Conservation (phyloP, 2,113 vertebrate genomes). For the Lethenteron camtschaticum region DNA sequence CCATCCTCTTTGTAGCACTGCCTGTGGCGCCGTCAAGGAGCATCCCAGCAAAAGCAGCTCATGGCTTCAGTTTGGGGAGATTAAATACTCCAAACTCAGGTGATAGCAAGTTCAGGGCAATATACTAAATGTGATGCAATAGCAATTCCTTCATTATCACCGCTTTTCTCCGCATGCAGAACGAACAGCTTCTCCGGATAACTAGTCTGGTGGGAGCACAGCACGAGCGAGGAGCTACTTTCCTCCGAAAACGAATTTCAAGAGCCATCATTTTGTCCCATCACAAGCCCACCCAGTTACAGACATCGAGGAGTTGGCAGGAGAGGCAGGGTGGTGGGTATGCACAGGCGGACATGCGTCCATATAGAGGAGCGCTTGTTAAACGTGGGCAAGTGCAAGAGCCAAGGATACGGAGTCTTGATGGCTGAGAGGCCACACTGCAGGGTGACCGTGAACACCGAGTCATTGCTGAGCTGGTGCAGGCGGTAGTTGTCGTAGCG, state of each 20-base stretch:
- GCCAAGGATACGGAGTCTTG: slow-evolving; percentile 92
- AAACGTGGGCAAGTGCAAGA: neutral
- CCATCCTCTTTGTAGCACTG: slow-evolving; percentile 98
- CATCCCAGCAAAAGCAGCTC: neutral
- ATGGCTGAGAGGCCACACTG: slow-evolving; percentile 96
- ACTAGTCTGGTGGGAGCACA: neutral
- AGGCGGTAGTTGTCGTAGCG: slow-evolving; percentile 98
- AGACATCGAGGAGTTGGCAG: too few species aligned
- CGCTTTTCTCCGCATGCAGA: neutral
- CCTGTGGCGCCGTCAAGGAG: slow-evolving; percentile 30
- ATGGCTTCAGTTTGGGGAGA: too few species aligned
- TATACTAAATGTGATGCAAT: too few species aligned
- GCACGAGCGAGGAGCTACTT: neutral
- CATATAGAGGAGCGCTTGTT: too few species aligned
- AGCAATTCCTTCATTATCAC: too few species aligned
- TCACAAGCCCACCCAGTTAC: neutral
- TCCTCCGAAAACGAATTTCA: neutral
- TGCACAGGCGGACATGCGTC: too few species aligned
- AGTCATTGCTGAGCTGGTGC: slow-evolving; percentile 96
- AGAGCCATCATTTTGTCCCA: neutral
- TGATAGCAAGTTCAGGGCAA: too few species aligned
- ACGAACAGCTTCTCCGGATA: too few species aligned
- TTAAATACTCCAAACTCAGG: too few species aligned
- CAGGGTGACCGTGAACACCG: slow-evolving; percentile 91
- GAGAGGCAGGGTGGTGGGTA: too few species aligned